Percentiles rank a stretch among this genome's conserved stretches.
phyloP scores from a whole-genome alignment of 2,888 invertebrate species.

The Drosophila buzzatii region DNA sequence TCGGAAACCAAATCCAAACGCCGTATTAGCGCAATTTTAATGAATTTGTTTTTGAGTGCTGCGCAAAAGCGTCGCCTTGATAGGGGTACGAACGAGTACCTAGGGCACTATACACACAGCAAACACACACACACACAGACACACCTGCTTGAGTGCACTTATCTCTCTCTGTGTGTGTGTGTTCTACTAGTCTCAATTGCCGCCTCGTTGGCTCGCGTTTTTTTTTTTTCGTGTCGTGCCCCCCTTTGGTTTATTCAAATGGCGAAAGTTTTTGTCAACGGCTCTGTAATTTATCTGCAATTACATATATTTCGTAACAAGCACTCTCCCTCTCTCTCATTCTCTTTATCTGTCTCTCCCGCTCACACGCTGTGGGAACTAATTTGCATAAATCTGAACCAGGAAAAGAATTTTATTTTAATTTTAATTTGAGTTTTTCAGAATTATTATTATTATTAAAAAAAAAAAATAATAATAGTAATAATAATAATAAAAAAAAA shows the following conservation, averaged over 20 bases:
- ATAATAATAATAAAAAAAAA: no score
- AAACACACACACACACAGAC: background rate
- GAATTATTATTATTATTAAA: no score
- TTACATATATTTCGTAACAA: constrained; percentile 57
- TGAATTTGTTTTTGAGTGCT: constrained; percentile 71
- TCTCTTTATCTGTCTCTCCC: background rate
- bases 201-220: background rate
- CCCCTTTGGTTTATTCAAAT: constrained; percentile 57
- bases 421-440: no score
- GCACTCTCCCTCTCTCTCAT: background rate
- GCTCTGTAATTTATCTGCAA: constrained; percentile 69
- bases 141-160: background rate
- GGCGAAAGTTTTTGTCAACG: constrained; percentile 64
- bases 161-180: background rate
- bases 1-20: constrained; percentile 12
- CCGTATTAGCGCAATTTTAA: constrained; percentile 50
- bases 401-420: background rate
- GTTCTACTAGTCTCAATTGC: constrained; percentile 35
- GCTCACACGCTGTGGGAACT: constrained; percentile 9
- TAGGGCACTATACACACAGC: constrained; percentile 24
- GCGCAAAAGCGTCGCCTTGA: constrained; percentile 68
- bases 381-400: constrained; percentile 15
- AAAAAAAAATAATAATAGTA: no score
- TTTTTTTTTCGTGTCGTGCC: constrained; percentile 28
- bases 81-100: constrained; percentile 5